A percentile compares a stretch with the other conserved stretches of the same genome.
Conservation (phyloP, 53 echinoderm and acorn worm genomes). For the Apostichopus leukothele region DNA sequence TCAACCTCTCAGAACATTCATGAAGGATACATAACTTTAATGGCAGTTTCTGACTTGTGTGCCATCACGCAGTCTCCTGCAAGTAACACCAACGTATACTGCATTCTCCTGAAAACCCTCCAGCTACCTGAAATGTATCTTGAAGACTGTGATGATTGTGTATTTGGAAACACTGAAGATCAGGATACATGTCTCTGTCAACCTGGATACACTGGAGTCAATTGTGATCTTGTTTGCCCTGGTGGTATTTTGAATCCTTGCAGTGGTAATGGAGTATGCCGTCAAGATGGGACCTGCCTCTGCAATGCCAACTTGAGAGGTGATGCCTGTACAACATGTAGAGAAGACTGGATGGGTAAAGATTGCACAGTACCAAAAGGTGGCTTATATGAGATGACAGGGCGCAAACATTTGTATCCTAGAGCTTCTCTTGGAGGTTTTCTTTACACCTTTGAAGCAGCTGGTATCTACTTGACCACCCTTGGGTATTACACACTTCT, state of each 20-base stretch:
- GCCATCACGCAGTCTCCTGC: constrained; percentile 19
- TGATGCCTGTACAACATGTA: constrained; percentile 61
- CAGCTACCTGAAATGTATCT: constrained; percentile 56
- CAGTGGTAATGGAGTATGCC: constrained; percentile 64
- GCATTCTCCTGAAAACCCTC: constrained; percentile 28
- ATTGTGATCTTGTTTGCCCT: constrained; percentile 68
- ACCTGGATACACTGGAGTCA: constrained; percentile 66
- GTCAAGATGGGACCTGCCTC: constrained; percentile 56
- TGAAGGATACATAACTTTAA: constrained; percentile 56
- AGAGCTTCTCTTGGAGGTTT: constrained; percentile 59
- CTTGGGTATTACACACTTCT: constrained; percentile 66
- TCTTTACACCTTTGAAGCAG: constrained; percentile 70
- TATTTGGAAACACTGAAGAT: constrained; percentile 56
- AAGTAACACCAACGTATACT: constrained; percentile 33
- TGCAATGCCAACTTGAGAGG: constrained; percentile 75
- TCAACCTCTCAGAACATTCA: constrained; percentile 54
- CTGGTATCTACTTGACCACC: constrained; percentile 54
- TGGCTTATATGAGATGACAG: constrained; percentile 33
- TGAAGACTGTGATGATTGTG: constrained; percentile 55
- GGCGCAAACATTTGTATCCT: constrained; percentile 35
- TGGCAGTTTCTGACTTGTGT: constrained; percentile 58
- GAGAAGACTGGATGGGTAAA: constrained; percentile 65
- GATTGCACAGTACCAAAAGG: constrained; percentile 69
- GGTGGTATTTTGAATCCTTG: constrained; percentile 74
- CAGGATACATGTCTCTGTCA: constrained; percentile 59